Base-by-base conservation (phyloP, 2,797 vertebrate species). In the Liasis olivaceus region DNA sequence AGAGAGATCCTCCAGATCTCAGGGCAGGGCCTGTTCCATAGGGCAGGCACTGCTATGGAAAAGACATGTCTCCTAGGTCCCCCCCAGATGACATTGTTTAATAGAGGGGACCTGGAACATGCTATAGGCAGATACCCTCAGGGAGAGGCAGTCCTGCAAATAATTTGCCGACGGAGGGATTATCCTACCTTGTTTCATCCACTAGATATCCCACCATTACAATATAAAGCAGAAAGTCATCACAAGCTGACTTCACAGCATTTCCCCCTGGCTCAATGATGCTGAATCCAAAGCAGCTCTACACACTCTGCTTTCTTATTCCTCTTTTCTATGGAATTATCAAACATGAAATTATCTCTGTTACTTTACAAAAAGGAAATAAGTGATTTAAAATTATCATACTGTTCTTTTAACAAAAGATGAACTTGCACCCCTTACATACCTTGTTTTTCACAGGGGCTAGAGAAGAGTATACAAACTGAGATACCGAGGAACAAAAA, bases 401-500 rank as follows among this genome's bases (percentile, higher is more conserved):
- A n/a, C 11, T 62, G 31, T 88, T 88, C 28, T 63, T 88, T 81
- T 84, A 17, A 85, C 47, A 69, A 47, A 91, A 59, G 5, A 58
- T 59, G 5, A 92, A 14, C 14, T 4, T 63, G 51, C 85, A 2
- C 5, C 58, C 86, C 3, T 60, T 36, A 31, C 17, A 60, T 22
- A 63, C 51, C 13, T 26, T 93, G 96, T 47, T 63, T n/a, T 60
- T n/a, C n/a, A 72, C 8, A 36, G 22, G 42, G 31, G 5, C 51
- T 85, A 66, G 11, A 66, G 24, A 89, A 85, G 28, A 64, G 28
- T 24, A 0, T 59, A 63, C 64, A 88, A n/a, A 93, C 72, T 90
- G 84, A 92, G 15, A 93, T 66, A 87, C 87, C 60, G 15, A 93
- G 7, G 4, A 15, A 90, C 5, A 89, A 60, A 92, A 81, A 36